Evolutionary conservation across 2,797 vertebrate species (phyloP).

Genomic region (Bucorvus abyssinicus): DNA sequence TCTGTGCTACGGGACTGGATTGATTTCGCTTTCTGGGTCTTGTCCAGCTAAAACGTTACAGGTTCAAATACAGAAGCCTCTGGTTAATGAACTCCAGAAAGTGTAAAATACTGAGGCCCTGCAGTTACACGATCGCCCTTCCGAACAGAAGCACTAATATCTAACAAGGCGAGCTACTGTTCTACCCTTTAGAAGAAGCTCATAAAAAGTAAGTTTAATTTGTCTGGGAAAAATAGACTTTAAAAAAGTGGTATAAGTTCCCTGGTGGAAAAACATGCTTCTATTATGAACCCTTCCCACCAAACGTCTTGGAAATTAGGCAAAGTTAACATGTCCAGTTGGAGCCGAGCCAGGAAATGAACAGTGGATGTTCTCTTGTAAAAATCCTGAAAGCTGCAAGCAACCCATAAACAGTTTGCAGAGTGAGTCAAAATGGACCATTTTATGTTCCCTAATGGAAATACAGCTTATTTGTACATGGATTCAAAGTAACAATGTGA

Average conservation of each 20-base stretch:
- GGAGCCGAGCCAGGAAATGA: slow-evolving; percentile 74
- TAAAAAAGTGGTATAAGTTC: slow-evolving; percentile 54
- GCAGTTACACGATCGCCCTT: slow-evolving; percentile 61
- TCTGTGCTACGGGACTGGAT: slow-evolving; percentile 52
- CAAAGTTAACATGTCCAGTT: slow-evolving; percentile 75
- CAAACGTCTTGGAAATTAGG: slow-evolving; percentile 79
- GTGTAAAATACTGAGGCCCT: slow-evolving; percentile 44
- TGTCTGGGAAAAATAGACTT: slow-evolving; percentile 72
- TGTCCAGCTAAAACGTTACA: slow-evolving; percentile 59
- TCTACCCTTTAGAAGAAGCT: slow-evolving; percentile 71
- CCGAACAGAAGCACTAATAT: slow-evolving; percentile 64
- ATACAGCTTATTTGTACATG: slow-evolving; percentile 80
- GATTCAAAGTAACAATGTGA: slow-evolving; percentile 78
- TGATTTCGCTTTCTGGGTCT: slow-evolving; percentile 55
- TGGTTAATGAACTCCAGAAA: slow-evolving; percentile 68
- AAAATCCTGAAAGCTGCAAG: slow-evolving; percentile 76
- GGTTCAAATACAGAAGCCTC: slow-evolving; percentile 60
- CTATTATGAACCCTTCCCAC: slow-evolving; percentile 69
- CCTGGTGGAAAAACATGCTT: slow-evolving; percentile 74
- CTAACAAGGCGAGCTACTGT: slow-evolving; percentile 72
- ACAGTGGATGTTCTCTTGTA: slow-evolving; percentile 81
- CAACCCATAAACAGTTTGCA: slow-evolving; percentile 81
- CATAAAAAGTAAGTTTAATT: slow-evolving; percentile 76
- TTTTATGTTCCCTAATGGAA: slow-evolving; percentile 79
- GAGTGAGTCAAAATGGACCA: slow-evolving; percentile 76